Conservation (phyloP, 2,888 invertebrate species). For the Cryptocheilus praepositus region DNA sequence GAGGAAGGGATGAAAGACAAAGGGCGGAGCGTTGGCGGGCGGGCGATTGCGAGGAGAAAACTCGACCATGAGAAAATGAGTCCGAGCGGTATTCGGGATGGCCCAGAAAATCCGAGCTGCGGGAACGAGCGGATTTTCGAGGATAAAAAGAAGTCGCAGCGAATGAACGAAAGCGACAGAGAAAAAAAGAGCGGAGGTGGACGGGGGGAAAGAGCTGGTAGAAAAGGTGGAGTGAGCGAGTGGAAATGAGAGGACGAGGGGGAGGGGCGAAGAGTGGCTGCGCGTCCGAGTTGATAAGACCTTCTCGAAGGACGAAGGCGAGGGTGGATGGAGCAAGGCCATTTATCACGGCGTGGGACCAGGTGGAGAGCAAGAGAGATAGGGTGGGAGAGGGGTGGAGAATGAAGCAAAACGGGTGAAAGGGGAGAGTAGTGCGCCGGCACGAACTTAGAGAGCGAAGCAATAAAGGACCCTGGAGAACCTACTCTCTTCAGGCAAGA, state of each 20-base stretch:
- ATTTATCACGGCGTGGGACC: constrained; percentile 68
- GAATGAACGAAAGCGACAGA: too few relatives aligned
- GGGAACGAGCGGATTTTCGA: constrained; percentile 43
- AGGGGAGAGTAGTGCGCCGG: constrained; percentile 16
- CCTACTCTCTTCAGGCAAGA: constrained; percentile 24
- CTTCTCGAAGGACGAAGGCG: constrained; percentile 60
- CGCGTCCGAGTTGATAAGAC: constrained; percentile 67
- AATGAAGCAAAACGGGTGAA: constrained; percentile 33
- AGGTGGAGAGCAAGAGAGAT: constrained; percentile 62
- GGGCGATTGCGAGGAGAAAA: constrained; percentile 8
- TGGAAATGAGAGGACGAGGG: constrained; percentile 30
- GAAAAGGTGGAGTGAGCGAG: too few relatives aligned
- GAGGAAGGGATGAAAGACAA: constrained; percentile 5
- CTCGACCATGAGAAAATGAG: constrained; percentile 21
- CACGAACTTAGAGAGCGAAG: constrained; percentile 7
- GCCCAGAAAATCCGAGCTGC: constrained; percentile 21
- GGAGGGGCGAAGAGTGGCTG: constrained; percentile 41
- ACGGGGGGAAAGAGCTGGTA: too few relatives aligned
- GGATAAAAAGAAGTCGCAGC: too few relatives aligned
- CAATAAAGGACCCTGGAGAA: constrained; percentile 34
- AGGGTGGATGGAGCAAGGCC: constrained; percentile 61
- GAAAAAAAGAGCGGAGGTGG: constrained; percentile 11
- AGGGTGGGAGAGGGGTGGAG: too few relatives aligned
- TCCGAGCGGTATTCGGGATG: constrained; percentile 31
- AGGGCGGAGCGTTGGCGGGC: neutral